Evolutionary conservation across 2,113 vertebrate species (phyloP), one percentile per base, ranked within the genome.

Genomic region (Promerops cafer): DNA sequence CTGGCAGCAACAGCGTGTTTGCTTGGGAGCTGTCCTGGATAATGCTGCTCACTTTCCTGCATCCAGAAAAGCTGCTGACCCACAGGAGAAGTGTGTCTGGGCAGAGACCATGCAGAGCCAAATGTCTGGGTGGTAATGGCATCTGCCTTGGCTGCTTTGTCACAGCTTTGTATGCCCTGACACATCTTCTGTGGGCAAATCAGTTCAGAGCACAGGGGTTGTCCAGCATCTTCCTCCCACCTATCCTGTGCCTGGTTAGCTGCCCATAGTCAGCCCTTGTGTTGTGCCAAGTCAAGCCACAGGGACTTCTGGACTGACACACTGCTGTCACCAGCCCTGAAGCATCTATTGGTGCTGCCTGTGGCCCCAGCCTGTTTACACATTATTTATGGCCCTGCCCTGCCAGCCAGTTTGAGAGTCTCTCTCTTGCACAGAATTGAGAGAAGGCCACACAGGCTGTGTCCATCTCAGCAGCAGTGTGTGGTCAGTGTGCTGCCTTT

Each of bases 81-180:
- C 49, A 39, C 5, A 5, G 39, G 39, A 92, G 35, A 53, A 5
- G 14, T 2, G 2, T 45, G 53, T 63, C 59, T 74, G 83, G 49
- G 76, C 59, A 93, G 87, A 60, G 70, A 72, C 59, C 45, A 44
- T 0, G 0, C 53, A 60, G 37, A 72, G 49, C 44, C 61, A 80
- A 59, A 47, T 56, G 45, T 42, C 26, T 71, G 66, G 19, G 26
- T 72, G 63, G 30, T 39, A 42, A 59, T 0, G 5, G 33, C 53
- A 89, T 35, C 35, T 80, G 20, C 21, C 35, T 44, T 71, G 63
- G 23, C 44, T 86, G 35, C 63, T 89, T 85, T 83, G 59, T 81
- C 30, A 64, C 27, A 39, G 21, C 24, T n/a, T 86, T 0, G 0
- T 37, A 20, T 45, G 44, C 15, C 66, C 53, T 35, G 8, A 9